A percentile compares a stretch with the other conserved stretches of the same genome.
These are phyloP conservation scores for Pteropus alecto DNA, from an alignment of 2,113 vertebrate genomes.

Conservation along the genomic window DNA sequence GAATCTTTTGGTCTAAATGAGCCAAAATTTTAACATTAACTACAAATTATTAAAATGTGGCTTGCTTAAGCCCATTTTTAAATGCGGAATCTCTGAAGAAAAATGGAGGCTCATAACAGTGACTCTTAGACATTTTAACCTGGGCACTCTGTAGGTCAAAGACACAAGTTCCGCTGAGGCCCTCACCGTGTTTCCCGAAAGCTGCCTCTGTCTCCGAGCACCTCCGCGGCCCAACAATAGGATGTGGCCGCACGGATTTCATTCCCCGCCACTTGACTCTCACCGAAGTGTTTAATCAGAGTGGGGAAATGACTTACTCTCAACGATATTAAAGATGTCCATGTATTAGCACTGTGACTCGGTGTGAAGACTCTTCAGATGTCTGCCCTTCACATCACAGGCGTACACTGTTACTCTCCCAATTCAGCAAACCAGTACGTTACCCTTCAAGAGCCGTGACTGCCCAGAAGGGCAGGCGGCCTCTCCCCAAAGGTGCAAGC, in stretches of 20 bases:
- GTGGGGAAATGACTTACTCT: neutral
- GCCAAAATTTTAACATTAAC: neutral
- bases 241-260: accelerated
- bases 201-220: neutral
- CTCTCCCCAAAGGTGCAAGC: slow-evolving; percentile 80
- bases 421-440: accelerated
- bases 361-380: neutral
- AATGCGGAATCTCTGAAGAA: neutral
- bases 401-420: neutral
- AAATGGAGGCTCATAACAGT: neutral
- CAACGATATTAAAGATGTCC: neutral
- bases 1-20: neutral
- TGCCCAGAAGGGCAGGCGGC: slow-evolving; percentile 30
- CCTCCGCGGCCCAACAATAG: neutral
- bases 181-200: neutral
- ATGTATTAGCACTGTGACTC: neutral
- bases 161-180: neutral
- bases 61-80: neutral
- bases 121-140: neutral
- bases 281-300: neutral
- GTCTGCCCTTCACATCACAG: neutral
- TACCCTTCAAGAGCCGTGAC: neutral
- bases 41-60: neutral
- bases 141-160: neutral
- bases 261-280: neutral